phyloP scores from a whole-genome alignment of 2,888 invertebrate species.

The Esperia sulphurella region DNA sequence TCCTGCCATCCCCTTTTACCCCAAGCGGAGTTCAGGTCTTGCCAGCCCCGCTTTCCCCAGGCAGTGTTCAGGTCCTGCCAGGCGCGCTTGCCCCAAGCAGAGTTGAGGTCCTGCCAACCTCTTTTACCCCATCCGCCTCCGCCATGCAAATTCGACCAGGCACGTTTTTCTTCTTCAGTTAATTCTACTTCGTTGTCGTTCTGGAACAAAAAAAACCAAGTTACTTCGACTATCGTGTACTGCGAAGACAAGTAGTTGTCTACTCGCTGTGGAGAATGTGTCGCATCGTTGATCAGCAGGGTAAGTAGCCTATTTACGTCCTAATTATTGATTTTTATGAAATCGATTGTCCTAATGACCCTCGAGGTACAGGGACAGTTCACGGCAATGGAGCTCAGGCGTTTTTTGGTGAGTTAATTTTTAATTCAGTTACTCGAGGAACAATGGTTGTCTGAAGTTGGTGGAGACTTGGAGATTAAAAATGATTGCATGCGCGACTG shows the following conservation, averaged over 20 bases:
- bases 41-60: conserved; percentile 79
- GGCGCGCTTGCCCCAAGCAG: conserved; percentile 79
- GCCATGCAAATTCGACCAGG: conserved; percentile 79
- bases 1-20: conserved; percentile 80
- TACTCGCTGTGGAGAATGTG: too few species aligned
- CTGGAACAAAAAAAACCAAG: conserved; percentile 32
- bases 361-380: too few species aligned
- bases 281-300: conserved; percentile 10
- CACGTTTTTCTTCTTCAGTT: conserved; percentile 79
- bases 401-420: too few species aligned
- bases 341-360: too few species aligned
- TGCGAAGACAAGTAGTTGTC: too few species aligned
- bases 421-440: too few species aligned
- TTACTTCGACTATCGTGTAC: too few species aligned
- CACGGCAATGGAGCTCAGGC: too few species aligned
- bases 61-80: conserved; percentile 72
- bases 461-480: too few species aligned
- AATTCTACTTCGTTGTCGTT: conserved; percentile 65
- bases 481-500: too few species aligned
- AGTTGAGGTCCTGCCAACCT: conserved; percentile 77
- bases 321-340: too few species aligned
- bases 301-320: not conserved
- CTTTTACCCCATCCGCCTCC: conserved; percentile 75
- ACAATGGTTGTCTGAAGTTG: too few species aligned
- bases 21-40: conserved; percentile 73